Evolutionary conservation across 2,888 invertebrate genomes (phyloP), one percentile per base, ranked within the genome.

Genomic region (Luffia ferchaultella): DNA sequence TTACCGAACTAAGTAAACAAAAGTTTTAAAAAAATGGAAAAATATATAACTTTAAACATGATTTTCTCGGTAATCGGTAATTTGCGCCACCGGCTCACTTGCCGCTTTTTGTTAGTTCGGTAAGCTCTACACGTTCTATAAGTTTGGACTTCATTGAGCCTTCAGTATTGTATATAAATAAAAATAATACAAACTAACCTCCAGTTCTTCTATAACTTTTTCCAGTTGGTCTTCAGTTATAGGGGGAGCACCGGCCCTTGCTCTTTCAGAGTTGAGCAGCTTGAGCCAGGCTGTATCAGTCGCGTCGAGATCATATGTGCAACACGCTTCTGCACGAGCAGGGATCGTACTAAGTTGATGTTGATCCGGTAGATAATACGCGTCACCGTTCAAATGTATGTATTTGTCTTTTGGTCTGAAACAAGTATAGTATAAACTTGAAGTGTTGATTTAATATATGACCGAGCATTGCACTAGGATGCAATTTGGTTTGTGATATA

Each of bases 301-400:
- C 63, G 96, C 95, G 79, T 98, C 98, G 65, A 98, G 86, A 76
- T 98, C 98, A 73, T 98, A 98, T 57, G 93, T 92, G 80, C 97
- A 97, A 18, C 95, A 93, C 60, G 95, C 93, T 74, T 98, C 97
- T 16, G 97, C 93, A 67, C 91, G 87, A 51, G 93, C 89, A 53
- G 95, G 94, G 57, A 95, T 93, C 61, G 90, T 90, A 55, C 95
- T 95, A 61, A 97, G 84, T 67, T 90, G 88, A 82, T 97, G 96
- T 61, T 91, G 89, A 53, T 96, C 95, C 53, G 91, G 71, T 62
- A 89, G 89, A 77, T 94, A 97, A 65, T 90, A 89, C 61, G 92
- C 93, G 73, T 97, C 96, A 67, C 95, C 93, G 53, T 90, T 89
- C 73, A 96, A 92, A 71, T 96, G 92, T 65, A 97, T 89, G 75